Evolutionary conservation across 2,797 vertebrate genomes (phyloP).

Genomic region (Borostomias antarcticus): DNA sequence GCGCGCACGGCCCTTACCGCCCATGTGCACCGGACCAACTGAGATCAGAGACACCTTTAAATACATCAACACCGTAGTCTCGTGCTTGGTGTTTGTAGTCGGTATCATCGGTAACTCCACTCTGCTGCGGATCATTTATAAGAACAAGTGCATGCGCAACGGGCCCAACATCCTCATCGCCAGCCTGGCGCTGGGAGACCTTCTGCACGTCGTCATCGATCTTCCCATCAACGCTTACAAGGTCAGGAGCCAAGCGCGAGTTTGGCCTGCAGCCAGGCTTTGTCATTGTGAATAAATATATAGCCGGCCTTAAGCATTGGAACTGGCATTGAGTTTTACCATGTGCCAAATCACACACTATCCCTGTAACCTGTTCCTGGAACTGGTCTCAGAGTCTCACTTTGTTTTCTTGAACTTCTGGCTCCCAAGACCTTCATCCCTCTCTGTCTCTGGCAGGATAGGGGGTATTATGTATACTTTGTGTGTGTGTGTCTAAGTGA

Average conservation of each 20-base stretch:
- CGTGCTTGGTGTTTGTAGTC: slow-evolving; percentile 90
- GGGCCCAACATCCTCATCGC: slow-evolving; percentile 95
- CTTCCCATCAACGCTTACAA: slow-evolving; percentile 96
- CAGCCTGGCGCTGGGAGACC: slow-evolving; percentile 92
- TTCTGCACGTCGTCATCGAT: slow-evolving; percentile 92
- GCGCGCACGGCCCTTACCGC: slow-evolving; percentile 62
- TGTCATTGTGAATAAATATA: background rate
- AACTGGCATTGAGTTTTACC: background rate
- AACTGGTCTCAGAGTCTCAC: background rate
- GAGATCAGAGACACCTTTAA: slow-evolving; percentile 91
- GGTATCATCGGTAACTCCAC: slow-evolving; percentile 96
- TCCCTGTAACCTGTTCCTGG: background rate
- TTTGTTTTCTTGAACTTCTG: slow-evolving; percentile 54
- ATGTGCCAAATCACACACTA: background rate
- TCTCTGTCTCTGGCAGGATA: slow-evolving; percentile 48
- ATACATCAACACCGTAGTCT: slow-evolving; percentile 93
- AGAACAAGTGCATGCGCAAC: slow-evolving; percentile 96
- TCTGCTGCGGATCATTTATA: slow-evolving; percentile 93
- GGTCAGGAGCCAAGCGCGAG: slow-evolving; percentile 81
- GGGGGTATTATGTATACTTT: slow-evolving; percentile 40
- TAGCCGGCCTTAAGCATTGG: too few relatives aligned
- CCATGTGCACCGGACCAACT: slow-evolving; percentile 81
- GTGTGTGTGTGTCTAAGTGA: slow-evolving; percentile 29
- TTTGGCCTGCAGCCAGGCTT: background rate
- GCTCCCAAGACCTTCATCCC: slow-evolving; percentile 56